Conservation (phyloP, 2,113 vertebrate genomes). For the Scomber japonicus region DNA sequence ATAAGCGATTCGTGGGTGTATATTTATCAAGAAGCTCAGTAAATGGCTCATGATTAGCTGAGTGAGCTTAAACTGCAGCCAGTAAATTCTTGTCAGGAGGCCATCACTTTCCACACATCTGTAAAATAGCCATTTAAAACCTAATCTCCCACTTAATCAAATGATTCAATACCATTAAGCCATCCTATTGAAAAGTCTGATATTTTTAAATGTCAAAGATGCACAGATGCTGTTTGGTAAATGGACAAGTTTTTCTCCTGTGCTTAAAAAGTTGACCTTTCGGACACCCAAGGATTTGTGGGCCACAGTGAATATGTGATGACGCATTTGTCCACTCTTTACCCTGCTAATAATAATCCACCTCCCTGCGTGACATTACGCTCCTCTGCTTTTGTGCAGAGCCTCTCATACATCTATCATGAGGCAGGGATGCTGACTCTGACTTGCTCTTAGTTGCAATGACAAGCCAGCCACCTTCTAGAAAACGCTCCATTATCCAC, state of each 20-base stretch:
- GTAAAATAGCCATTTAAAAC: not conserved
- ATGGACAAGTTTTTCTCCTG: not conserved
- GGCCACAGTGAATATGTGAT: constrained; percentile 24
- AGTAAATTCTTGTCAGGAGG: not conserved
- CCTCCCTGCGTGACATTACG: constrained; percentile 46
- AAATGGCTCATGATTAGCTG: not conserved
- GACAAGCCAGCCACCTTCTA: constrained; percentile 55
- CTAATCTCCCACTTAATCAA: not conserved
- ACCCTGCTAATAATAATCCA: constrained; percentile 34
- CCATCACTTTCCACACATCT: not conserved
- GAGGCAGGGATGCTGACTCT: constrained; percentile 58
- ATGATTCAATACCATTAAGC: constrained; percentile 14
- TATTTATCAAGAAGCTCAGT: constrained; percentile 1
- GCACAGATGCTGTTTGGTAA: constrained; percentile 1
- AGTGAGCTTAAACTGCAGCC: not conserved
- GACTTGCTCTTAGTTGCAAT: constrained; percentile 46
- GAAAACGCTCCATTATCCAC: constrained; percentile 61
- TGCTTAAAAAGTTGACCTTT: constrained; percentile 26
- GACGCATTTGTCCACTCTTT: constrained; percentile 36
- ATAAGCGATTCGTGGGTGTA: not conserved
- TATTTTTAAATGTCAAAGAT: constrained; percentile 13
- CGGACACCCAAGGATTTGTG: constrained; percentile 9
- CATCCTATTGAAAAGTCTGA: not conserved
- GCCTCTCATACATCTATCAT: constrained; percentile 48
- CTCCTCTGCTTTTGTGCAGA: constrained; percentile 35